These are phyloP conservation scores for Euplagia quadripunctaria DNA, from an alignment of 2,888 invertebrate species.

Conservation along the genomic window DNA sequence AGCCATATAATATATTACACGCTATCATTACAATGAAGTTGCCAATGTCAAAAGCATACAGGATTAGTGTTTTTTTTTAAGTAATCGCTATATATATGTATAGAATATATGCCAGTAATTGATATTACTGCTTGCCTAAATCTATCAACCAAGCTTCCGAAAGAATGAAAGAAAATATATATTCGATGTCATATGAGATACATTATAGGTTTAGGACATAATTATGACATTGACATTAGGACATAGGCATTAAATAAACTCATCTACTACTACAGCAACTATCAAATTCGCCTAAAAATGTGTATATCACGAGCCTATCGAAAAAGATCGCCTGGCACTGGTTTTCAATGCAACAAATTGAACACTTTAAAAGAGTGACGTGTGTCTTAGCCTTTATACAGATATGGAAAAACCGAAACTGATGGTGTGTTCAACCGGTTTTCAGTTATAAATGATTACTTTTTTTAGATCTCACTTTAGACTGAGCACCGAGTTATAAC, in stretches of 20 bases:
- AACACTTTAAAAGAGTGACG: background rate
- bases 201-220: too few species aligned
- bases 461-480: background rate
- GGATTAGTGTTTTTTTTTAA: background rate
- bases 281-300: too few species aligned
- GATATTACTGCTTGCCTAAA: too few species aligned
- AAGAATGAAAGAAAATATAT: too few species aligned
- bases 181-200: too few species aligned
- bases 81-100: background rate
- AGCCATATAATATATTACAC: background rate
- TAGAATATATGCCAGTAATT: background rate
- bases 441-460: background rate
- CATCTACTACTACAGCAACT: too few species aligned
- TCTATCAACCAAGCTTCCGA: background rate
- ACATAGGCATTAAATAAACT: too few species aligned
- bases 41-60: background rate
- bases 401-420: background rate
- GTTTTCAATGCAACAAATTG: too few species aligned
- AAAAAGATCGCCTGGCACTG: too few species aligned
- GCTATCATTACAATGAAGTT: background rate
- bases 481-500: background rate
- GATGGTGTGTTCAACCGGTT: background rate
- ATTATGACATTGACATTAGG: too few species aligned
- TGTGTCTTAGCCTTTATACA: background rate
- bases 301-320: too few species aligned